phyloP scores from a whole-genome alignment of 1,140 invertebrate genomes.

The Melipona quadrifasciata region DNA sequence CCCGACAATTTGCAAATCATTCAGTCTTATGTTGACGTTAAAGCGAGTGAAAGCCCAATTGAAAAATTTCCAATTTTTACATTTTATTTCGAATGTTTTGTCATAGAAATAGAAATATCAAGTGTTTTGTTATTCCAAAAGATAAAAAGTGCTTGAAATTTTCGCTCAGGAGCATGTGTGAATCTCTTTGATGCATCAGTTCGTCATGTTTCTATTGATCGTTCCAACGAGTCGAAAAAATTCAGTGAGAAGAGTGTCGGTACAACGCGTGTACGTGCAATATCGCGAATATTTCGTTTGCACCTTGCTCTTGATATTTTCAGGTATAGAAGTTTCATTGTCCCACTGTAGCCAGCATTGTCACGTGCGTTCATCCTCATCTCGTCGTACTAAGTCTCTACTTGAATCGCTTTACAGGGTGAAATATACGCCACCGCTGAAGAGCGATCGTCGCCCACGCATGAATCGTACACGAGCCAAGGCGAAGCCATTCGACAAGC shows the following conservation, averaged over 20 bases:
- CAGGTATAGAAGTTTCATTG: constrained; percentile 81
- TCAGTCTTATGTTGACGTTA: background rate
- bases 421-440: constrained; percentile 61
- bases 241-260: constrained; percentile 24
- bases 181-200: background rate
- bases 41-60: background rate
- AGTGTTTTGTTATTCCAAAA: no score
- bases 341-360: constrained; percentile 72
- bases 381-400: constrained; percentile 78
- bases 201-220: background rate
- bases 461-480: constrained; percentile 69
- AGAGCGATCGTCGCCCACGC: constrained; percentile 63
- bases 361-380: constrained; percentile 69
- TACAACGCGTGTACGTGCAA: background rate
- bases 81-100: no score
- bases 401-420: constrained; percentile 80
- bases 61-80: no score
- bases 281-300: constrained; percentile 37
- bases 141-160: no score
- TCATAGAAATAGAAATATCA: no score
- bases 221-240: background rate
- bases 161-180: background rate
- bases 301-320: constrained; percentile 65
- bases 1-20: background rate
- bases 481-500: constrained; percentile 74